These are phyloP conservation scores for Daktulosphaira vitifoliae DNA, from an alignment of 1,140 invertebrate species.

Conservation along the genomic window DNA sequence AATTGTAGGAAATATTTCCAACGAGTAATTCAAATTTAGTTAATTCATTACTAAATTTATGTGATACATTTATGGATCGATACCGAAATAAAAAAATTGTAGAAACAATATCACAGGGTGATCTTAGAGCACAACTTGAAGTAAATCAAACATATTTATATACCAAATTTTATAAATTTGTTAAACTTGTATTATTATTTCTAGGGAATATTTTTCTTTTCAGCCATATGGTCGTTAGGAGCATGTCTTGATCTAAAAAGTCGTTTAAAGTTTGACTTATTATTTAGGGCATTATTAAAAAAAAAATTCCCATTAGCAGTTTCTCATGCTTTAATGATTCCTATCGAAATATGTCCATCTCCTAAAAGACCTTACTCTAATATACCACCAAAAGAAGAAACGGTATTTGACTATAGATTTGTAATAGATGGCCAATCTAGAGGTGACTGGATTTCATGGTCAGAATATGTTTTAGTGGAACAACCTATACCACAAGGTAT, in stretches of 20 bases:
- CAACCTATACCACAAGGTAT: constrained; percentile 80
- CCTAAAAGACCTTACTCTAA: constrained; percentile 67
- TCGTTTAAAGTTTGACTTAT: constrained; percentile 64
- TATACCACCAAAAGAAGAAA: constrained; percentile 64
- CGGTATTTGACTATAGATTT: constrained; percentile 83
- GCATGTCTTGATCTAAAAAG: constrained; percentile 63
- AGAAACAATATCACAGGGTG: constrained; percentile 59
- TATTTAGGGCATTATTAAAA: constrained; percentile 69
- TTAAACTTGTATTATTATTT: constrained; percentile 34
- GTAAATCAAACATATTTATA: constrained; percentile 42
- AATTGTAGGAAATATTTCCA: constrained; percentile 66
- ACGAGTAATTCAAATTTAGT: constrained; percentile 79
- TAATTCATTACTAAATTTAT: constrained; percentile 71
- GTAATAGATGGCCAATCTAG: constrained; percentile 55
- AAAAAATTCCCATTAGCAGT: constrained; percentile 60
- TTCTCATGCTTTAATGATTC: constrained; percentile 45
- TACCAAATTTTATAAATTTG: not conserved
- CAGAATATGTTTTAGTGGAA: constrained; percentile 66
- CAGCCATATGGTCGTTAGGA: constrained; percentile 84
- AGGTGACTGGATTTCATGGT: constrained; percentile 84
- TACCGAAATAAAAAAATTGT: constrained; percentile 70
- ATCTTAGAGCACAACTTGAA: constrained; percentile 66
- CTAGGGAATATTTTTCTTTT: constrained; percentile 84
- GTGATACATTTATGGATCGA: constrained; percentile 81
- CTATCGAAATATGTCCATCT: constrained; percentile 44